These are phyloP conservation scores for Archips crataeganus DNA, from an alignment of 2,888 invertebrate species.

Conservation along the genomic window DNA sequence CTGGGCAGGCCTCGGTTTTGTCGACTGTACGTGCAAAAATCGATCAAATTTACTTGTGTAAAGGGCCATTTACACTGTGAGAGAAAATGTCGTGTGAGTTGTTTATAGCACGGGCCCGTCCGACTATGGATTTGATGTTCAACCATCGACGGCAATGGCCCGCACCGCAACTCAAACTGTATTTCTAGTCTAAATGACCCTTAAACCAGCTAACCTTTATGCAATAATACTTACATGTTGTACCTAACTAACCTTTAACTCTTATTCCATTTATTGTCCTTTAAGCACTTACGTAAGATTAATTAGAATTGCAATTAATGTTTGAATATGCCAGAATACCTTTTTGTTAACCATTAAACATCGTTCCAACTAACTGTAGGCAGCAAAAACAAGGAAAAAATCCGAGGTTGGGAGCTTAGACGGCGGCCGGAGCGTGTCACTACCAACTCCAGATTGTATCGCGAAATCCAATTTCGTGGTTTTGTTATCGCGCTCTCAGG, in stretches of 20 bases:
- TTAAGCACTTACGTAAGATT: neutral
- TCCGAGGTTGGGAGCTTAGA: slow-evolving; percentile 48
- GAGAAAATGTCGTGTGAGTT: too few species aligned
- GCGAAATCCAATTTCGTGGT: slow-evolving; percentile 84
- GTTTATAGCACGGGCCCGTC: too few species aligned
- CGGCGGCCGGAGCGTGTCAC: slow-evolving; percentile 63
- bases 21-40: too few species aligned
- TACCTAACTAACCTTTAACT: neutral
- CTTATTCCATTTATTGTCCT: neutral
- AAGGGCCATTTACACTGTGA: too few species aligned
- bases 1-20: too few species aligned
- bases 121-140: too few species aligned
- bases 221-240: too few species aligned
- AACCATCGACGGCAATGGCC: too few species aligned
- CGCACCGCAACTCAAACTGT: too few species aligned
- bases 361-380: neutral
- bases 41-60: too few species aligned
- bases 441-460: slow-evolving; percentile 80
- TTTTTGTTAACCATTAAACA: slow-evolving; percentile 8
- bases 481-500: slow-evolving; percentile 78
- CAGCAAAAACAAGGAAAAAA: slow-evolving; percentile 52
- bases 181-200: too few species aligned
- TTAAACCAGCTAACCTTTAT: too few species aligned
- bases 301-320: neutral
- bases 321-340: neutral